Evolutionary conservation across 2,113 vertebrate species (phyloP), one percentile per base, ranked within the genome.

Genomic region (Rhynchopsitta pachyrhyncha): DNA sequence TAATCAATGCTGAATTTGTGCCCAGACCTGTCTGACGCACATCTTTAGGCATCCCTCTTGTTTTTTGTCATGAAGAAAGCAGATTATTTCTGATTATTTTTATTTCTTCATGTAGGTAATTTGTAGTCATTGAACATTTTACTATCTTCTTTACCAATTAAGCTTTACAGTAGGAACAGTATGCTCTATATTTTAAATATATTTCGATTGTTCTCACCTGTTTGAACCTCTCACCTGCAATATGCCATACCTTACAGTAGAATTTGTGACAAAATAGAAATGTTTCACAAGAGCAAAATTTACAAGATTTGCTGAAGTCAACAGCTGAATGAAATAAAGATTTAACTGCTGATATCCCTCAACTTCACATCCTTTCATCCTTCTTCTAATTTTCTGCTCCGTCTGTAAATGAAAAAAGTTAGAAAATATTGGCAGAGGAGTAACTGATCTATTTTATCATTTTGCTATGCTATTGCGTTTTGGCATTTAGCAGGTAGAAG

Each of bases 161-260:
- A 82, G 3, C 1, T 17, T 69, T 66, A 44, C 8, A 33, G 42
- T 41, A 67, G 19, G 27, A 91, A 11, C 2, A 22, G 4, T 33
- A 47, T 11, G 35, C 8, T 1, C 2, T 23, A 1, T 57, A 57
- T 64, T 82, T 82, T 52, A 59, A 59, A 27, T 28, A 6, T 62
- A 66, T 46, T 80, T 80, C 17, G 3, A 8, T 23, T n/a, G 17
- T 49, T 8, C 66, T 12, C 16, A 9, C 41, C 17, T 67, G 2
- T 74, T 62, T 77, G 25, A 80, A 70, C 1, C 0, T 90, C 19
- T 79, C 6, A 41, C 25, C 23, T 52, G 23, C 6, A 80, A 35
- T 13, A 44, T 1, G 0, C 8, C n/a, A n/a, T 39, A 19, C 3
- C 41, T 5, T 67, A 19, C 18, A 33, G 13, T 49, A 33, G 11